A percentile compares a stretch with the other conserved stretches of the same genome.
phyloP scores from a whole-genome alignment of 2,888 invertebrate species.

The Anagyrus pseudococci region DNA sequence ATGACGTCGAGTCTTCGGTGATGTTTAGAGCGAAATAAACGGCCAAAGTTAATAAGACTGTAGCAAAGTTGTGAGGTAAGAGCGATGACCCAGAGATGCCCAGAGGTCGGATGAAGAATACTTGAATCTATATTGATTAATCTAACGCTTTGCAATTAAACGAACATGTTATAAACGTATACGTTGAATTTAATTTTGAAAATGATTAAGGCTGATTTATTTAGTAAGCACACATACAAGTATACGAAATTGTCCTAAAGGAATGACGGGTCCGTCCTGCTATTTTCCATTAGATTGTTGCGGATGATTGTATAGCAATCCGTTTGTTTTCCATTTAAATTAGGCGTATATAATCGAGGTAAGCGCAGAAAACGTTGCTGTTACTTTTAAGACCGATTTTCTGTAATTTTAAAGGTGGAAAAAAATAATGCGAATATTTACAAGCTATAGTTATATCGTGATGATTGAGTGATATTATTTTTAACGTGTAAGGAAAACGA shows the following conservation, averaged over 20 bases:
- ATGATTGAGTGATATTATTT: slow-evolving; percentile 33
- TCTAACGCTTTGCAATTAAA: not conserved
- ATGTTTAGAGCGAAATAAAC: not conserved
- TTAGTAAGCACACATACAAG: slow-evolving; percentile 1
- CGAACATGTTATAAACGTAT: not conserved
- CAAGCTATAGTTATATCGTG: slow-evolving; percentile 19
- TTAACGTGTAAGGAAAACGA: slow-evolving; percentile 21
- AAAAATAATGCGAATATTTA: too few relatives aligned
- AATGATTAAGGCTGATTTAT: too few relatives aligned
- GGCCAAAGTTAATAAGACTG: not conserved
- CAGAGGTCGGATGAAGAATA: not conserved
- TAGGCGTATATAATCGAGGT: not conserved
- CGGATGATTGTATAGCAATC: slow-evolving; percentile 13
- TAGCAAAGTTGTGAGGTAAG: not conserved
- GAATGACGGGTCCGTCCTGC: slow-evolving; percentile 31
- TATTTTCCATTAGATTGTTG: slow-evolving; percentile 7
- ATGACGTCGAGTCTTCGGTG: not conserved
- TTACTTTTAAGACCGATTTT: slow-evolving; percentile 19
- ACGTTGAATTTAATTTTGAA: not conserved
- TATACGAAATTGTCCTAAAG: slow-evolving; percentile 14
- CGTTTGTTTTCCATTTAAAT: slow-evolving; percentile 3
- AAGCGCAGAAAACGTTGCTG: not conserved
- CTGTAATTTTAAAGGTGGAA: slow-evolving; percentile 14
- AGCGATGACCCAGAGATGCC: slow-evolving; percentile 14
- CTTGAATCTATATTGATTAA: not conserved